Percentiles rank a stretch among this genome's conserved stretches.
Conservation (phyloP, 2,797 vertebrate genomes). For the Zalophus californianus region DNA sequence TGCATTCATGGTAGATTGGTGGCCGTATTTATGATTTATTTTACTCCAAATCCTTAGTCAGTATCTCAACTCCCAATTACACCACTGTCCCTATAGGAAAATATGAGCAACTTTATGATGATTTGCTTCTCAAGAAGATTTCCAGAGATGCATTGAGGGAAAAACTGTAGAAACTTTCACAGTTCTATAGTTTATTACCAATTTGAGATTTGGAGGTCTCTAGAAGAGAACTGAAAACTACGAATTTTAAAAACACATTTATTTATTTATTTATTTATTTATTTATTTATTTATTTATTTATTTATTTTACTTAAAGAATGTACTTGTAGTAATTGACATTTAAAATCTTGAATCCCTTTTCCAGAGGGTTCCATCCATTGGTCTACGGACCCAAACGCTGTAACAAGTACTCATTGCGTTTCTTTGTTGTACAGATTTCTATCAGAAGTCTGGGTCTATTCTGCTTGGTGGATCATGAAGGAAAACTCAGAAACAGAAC, state of each 20-base stretch:
- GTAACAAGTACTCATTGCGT: neutral
- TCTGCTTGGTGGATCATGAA: neutral
- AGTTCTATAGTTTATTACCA: slow-evolving; percentile 51
- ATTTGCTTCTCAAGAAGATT: slow-evolving; percentile 63
- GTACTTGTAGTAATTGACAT: neutral
- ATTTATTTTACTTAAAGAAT: slow-evolving; percentile 49
- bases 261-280: neutral
- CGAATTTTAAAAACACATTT: neutral
- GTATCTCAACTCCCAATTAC: slow-evolving; percentile 55
- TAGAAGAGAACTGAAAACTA: slow-evolving; percentile 1
- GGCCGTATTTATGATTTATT: slow-evolving; percentile 68
- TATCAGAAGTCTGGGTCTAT: neutral
- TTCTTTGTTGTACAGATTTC: neutral
- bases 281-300: neutral
- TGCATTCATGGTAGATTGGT: slow-evolving; percentile 63
- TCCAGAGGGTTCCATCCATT: neutral
- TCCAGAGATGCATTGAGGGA: slow-evolving; percentile 46
- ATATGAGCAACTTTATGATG: slow-evolving; percentile 60
- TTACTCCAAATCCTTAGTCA: slow-evolving; percentile 55
- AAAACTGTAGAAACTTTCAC: slow-evolving; percentile 58
- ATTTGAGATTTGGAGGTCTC: slow-evolving; percentile 40
- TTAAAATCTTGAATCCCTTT: neutral
- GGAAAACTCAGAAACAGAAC: neutral
- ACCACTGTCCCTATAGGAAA: slow-evolving; percentile 53
- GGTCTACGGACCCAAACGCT: neutral